Evolutionary conservation across 2,797 vertebrate species (phyloP), one percentile per base, ranked within the genome.

Genomic region (Lepilemur septentrionalis): DNA sequence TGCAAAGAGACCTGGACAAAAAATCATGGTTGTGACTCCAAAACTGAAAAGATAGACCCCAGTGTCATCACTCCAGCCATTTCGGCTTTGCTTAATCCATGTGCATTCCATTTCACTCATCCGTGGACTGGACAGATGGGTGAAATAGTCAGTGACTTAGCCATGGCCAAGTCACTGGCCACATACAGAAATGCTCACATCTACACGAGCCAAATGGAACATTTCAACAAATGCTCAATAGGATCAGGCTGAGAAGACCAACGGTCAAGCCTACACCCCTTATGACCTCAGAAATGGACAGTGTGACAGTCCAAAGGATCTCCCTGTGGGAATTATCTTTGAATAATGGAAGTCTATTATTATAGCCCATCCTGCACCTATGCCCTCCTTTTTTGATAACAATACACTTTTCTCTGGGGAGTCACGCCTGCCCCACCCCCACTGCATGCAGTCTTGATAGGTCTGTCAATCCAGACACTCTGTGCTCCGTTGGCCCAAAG

Each of bases 41-140:
- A 9, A 70, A 15, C 38, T 23, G 17, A 46, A 61, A 83, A 67
- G n/a, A 78, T 1, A 41, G 25, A 17, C n/a, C 14, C 23, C 46
- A 46, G 0, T 4, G 9, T 81, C n/a, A 76, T 55, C 32, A 10
- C 11, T 63, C 15, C 38, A 35, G 17, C 14, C 61, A n/a, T 13
- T 70, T n/a, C 12, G 3, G 23, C 28, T 22, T 35, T 15, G 22
- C 75, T 78, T 22, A 32, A 43, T 13, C 38, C 25, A 73, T 1
- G 25, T 20, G 12, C 43, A 4, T 69, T 57, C 67, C 6, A 61
- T 30, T 28, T 57, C 57, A 32, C 7, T 72, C 32, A 18, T 57
- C 15, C 1, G 1, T 9, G 7, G 5, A 9, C 8, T 5, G 32
- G 22, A 61, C n/a, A 30, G 43, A 5, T 5, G 8, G 72, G 32